Percentiles rank a stretch among this genome's conserved stretches.
Conservation (phyloP, 2,888 invertebrate genomes). For the Melipona beecheii region DNA sequence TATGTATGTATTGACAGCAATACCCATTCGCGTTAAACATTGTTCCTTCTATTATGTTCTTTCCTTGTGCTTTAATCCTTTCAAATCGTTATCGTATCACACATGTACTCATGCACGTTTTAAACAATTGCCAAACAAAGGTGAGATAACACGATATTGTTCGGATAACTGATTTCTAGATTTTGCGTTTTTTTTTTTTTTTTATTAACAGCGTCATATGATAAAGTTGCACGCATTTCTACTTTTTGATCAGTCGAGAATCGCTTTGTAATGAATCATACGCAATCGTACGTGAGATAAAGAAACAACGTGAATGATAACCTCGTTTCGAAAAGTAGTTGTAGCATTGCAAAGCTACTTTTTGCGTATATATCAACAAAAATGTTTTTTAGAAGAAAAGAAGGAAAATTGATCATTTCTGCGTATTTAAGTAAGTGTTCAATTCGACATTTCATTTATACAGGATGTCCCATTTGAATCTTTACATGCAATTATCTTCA, state of each 20-base stretch:
- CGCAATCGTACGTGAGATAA: not conserved
- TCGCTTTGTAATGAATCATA: slow-evolving; percentile 3
- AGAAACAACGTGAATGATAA: not conserved
- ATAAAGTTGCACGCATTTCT: not conserved
- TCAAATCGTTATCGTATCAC: not conserved
- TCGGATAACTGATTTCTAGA: slow-evolving; percentile 17
- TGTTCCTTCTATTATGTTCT: not conserved
- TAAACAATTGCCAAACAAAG: not conserved
- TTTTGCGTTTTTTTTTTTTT: not conserved
- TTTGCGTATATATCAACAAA: not conserved
- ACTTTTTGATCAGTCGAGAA: not conserved
- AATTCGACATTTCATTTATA: not conserved
- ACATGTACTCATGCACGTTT: not conserved
- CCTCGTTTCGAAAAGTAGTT: not conserved
- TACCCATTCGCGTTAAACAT: not conserved
- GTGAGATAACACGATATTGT: not conserved
- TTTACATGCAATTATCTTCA: too few species aligned
- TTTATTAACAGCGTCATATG: not conserved
- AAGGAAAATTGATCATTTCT: too few species aligned
- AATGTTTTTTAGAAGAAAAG: too few species aligned
- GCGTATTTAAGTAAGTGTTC: not conserved
- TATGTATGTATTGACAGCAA: too few species aligned
- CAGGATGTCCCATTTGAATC: too few species aligned
- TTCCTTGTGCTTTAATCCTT: not conserved
- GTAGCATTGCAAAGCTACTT: slow-evolving; percentile 16